Base-by-base conservation (phyloP, 1,140 invertebrate species). In the Paraescarpia echinospica region DNA sequence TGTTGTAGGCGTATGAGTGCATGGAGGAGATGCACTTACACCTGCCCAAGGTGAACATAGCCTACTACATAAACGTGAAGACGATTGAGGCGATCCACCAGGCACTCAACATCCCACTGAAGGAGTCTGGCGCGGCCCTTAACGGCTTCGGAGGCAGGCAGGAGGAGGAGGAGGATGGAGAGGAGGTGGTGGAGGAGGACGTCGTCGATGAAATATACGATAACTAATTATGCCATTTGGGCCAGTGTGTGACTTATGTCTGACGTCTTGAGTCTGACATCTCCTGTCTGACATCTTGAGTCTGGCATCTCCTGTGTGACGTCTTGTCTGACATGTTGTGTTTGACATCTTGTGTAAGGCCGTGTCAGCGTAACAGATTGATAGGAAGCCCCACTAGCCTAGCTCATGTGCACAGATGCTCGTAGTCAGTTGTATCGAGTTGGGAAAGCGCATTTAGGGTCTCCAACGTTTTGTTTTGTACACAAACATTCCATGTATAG, bases 21-120 rank as follows among this genome's bases (percentile, higher is more conserved):
- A 94, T 97, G 90, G 96, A 97, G 93, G 96, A 97, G 94, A 96
- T 97, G 96, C 95, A 95, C 92, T 94, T 93, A 92, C 95, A 94
- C 90, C 94, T 96, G 35, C 95, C 96, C 22, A 95, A 94, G 90
- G 94, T 95, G 6, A 96, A 96, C 93, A 94, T 96, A 22, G 94
- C 95, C 5, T 96, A 96, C 94, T 96, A 96, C 94, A 95, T 96
- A n/a, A 96, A 96, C 93, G 94, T 95, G 90, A 95, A 95, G 41
- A 96, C 95, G 91, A 94, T 96, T 31, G 95, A 96, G 93, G 94
- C 95, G 9, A 95, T 96, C 18, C 95, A 96, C 93, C 93, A 94
- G 51, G 95, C 96, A 35, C 93, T 96, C 51, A 95, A 96, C 93
- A 94, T 96, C 35, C 95, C 95, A 27, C 91, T 92, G 51, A 94